Base-by-base conservation (phyloP, 2,888 invertebrate species). In the Operophtera brumata region DNA sequence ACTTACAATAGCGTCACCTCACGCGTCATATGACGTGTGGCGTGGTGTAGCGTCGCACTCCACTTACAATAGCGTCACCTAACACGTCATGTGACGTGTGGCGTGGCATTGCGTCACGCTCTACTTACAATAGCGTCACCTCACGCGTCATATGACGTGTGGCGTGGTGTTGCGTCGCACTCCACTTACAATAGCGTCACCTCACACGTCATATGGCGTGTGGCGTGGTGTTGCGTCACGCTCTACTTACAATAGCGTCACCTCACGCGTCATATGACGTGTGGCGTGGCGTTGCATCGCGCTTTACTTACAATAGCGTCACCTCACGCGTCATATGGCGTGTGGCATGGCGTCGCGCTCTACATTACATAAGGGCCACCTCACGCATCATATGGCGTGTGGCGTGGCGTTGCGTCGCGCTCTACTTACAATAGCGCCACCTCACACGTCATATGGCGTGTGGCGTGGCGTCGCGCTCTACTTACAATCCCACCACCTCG, bases 121-220 rank as follows among this genome's bases (percentile, higher is more conserved):
- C 39, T 43, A 47, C 37, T 26, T 53, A 62, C 59, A 61, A 53
- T 61, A 61, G n/a, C 36, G n/a, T 2, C 50, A 25, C 44, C 34
- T 25, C 10, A 34, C 39, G 11, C 47, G 34, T 30, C 37, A 8
- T 13, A 25, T 20, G 11, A 3, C 43, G 49, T 20, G 42, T n/a
- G n/a, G 6, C 43, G 26, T 25, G 42, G 8, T 42, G 48, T 41
- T 26, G 12, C 41, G n/a, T n/a, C n/a, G n/a, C n/a, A 1, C 10
- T 25, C 39, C 39, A 47, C 37, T 26, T 53, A 62, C 59, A 61
- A 53, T 61, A 61, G n/a, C 36, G n/a, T 2, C 50, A 25, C 44
- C 34, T 25, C 10, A 34, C 39, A 14, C 47, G 34, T 30, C 37
- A 8, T 13, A 25, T 20, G 11, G 3, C 43, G 49, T 20, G 42